phyloP scores from a whole-genome alignment of 30 jellyfish, hydroid and myxozoan genomes.

The Turritopsis rubra region DNA sequence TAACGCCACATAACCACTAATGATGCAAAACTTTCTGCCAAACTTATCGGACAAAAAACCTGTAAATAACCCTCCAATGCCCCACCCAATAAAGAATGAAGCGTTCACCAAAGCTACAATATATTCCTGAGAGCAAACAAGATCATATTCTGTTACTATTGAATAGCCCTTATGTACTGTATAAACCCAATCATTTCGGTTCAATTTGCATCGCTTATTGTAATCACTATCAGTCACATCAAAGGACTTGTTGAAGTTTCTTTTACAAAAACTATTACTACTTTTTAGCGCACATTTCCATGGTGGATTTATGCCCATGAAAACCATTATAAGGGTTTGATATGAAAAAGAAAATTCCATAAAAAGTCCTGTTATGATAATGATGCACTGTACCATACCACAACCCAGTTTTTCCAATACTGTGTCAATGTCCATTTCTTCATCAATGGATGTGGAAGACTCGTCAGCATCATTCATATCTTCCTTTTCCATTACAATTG shows the following conservation, averaged over 20 bases:
- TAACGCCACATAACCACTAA: background rate
- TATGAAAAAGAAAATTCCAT: background rate
- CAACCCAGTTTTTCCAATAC: background rate
- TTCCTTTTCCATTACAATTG: background rate
- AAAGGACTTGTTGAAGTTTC: background rate
- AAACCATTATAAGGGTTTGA: background rate
- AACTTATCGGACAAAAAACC: background rate
- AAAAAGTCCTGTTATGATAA: background rate
- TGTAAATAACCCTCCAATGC: conserved; percentile 7
- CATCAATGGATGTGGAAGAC: background rate
- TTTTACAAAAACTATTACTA: background rate
- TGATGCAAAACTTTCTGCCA: conserved; percentile 7
- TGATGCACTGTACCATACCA: background rate
- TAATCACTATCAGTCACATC: background rate
- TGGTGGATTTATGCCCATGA: background rate
- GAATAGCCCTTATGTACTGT: background rate
- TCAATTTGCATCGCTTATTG: background rate
- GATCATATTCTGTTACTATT: conserved; percentile 18
- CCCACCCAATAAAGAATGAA: conserved; percentile 14
- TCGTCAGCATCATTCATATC: background rate
- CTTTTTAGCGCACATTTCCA: background rate
- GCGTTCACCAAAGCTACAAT: background rate
- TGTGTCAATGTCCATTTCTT: background rate
- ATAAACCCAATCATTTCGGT: conserved; percentile 15
- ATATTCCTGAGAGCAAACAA: conserved; percentile 13